Conservation (phyloP, 2,888 invertebrate genomes). For the Sarcophaga carnaria region DNA sequence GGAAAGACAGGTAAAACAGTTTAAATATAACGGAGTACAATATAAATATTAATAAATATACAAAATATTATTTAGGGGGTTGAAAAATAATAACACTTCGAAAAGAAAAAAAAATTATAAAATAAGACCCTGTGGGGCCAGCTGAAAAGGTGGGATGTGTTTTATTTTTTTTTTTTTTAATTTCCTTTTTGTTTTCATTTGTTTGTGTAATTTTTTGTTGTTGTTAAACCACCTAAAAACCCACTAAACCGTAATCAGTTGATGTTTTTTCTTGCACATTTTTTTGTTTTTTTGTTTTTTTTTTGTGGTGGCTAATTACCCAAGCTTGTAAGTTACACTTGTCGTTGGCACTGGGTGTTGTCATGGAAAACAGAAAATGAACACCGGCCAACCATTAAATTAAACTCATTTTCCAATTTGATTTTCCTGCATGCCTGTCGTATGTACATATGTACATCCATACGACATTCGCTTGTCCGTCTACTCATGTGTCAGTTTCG, state of each 20-base stretch:
- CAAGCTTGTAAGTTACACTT: conserved; percentile 36
- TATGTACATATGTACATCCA: background rate
- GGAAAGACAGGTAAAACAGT: too few relatives aligned
- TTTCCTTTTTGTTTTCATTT: background rate
- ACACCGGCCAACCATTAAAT: conserved; percentile 27
- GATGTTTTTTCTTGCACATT: conserved; percentile 9
- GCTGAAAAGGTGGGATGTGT: too few relatives aligned
- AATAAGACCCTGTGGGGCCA: too few relatives aligned
- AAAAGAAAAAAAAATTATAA: too few relatives aligned
- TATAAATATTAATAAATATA: too few relatives aligned
- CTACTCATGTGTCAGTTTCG: background rate
- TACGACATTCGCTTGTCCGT: background rate
- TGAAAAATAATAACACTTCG: too few relatives aligned
- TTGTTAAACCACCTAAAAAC: conserved; percentile 64
- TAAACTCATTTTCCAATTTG: conserved; percentile 32
- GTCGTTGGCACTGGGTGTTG: conserved; percentile 48
- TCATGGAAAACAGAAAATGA: conserved; percentile 42
- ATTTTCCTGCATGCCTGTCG: conserved; percentile 18
- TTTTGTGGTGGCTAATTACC: background rate
- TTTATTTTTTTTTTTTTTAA: background rate
- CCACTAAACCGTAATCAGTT: conserved; percentile 53
- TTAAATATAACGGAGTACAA: too few relatives aligned
- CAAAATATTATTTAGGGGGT: too few relatives aligned
- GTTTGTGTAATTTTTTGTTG: conserved; percentile 12
- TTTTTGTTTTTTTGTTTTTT: conserved; percentile 1